Evolutionary conservation across 2,888 invertebrate genomes (phyloP).

Genomic region (Phyllotreta striolata): DNA sequence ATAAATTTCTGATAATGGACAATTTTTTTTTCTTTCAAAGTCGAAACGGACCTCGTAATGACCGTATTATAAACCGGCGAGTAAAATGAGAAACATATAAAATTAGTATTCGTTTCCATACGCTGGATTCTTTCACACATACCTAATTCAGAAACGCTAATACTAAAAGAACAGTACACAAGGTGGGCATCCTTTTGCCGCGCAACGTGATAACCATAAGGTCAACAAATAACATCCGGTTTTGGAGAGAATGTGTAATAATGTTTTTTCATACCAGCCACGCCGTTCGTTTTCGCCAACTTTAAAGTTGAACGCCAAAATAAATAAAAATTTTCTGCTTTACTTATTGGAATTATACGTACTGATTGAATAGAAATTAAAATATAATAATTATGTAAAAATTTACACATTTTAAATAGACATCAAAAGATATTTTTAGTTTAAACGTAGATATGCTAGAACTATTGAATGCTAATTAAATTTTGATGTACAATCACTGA

Average conservation of each 20-base stretch:
- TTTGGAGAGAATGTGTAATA: constrained; percentile 7
- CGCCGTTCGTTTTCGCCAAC: no score
- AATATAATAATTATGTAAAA: no score
- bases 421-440: no score
- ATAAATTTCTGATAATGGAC: neutral
- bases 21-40: neutral
- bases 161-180: constrained; percentile 21
- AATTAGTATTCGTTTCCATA: constrained; percentile 16
- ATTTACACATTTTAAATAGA: no score
- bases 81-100: neutral
- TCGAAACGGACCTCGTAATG: neutral
- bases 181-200: constrained; percentile 21
- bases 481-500: no score
- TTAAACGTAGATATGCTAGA: no score
- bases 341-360: no score
- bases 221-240: constrained; percentile 23
- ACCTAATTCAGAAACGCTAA: constrained; percentile 14
- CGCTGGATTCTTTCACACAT: constrained; percentile 24
- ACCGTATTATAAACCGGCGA: no score
- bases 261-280: neutral
- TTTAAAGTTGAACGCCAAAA: no score
- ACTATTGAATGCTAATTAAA: no score
- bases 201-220: constrained; percentile 21
- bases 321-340: no score
- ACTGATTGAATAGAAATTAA: no score